Conservation (phyloP, 1,140 invertebrate genomes). For the Oedothorax gibbosus region DNA sequence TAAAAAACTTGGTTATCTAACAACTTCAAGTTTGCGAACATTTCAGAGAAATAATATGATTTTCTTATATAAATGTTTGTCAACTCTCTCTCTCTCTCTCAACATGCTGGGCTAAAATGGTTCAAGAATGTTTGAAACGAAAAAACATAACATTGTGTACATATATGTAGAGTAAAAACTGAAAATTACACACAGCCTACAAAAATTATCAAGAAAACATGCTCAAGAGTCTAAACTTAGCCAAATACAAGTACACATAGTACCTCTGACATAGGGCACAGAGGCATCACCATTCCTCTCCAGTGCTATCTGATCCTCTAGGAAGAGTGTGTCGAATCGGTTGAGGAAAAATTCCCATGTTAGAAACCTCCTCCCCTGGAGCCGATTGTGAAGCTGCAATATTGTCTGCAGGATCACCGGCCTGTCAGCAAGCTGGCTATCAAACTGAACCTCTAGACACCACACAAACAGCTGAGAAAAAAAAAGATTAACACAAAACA, state of each 20-base stretch:
- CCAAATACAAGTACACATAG: slow-evolving; percentile 20
- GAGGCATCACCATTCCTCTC: slow-evolving; percentile 84
- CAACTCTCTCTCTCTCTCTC: too few species aligned
- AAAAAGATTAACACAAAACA: background rate
- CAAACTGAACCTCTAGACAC: slow-evolving; percentile 92
- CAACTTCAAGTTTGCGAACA: too few species aligned
- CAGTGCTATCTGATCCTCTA: slow-evolving; percentile 93
- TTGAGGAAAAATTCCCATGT: slow-evolving; percentile 99
- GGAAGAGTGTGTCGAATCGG: slow-evolving; percentile 93
- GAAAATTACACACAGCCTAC: too few species aligned
- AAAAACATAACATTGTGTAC: too few species aligned
- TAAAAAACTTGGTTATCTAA: too few species aligned
- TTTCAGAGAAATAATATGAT: too few species aligned
- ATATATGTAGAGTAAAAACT: too few species aligned
- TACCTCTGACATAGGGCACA: slow-evolving; percentile 79
- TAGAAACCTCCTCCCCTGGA: slow-evolving; percentile 90
- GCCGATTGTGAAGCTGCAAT: slow-evolving; percentile 92
- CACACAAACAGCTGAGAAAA: slow-evolving; percentile 74
- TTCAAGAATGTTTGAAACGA: too few species aligned
- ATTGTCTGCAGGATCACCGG: slow-evolving; percentile 97
- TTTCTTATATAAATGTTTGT: too few species aligned
- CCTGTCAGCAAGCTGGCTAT: slow-evolving; percentile 93
- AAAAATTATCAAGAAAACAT: too few species aligned
- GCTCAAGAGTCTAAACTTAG: too few species aligned
- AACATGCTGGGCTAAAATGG: too few species aligned